Evolutionary conservation across 2,113 vertebrate genomes (phyloP).

Genomic region (Nannospalax galili): DNA sequence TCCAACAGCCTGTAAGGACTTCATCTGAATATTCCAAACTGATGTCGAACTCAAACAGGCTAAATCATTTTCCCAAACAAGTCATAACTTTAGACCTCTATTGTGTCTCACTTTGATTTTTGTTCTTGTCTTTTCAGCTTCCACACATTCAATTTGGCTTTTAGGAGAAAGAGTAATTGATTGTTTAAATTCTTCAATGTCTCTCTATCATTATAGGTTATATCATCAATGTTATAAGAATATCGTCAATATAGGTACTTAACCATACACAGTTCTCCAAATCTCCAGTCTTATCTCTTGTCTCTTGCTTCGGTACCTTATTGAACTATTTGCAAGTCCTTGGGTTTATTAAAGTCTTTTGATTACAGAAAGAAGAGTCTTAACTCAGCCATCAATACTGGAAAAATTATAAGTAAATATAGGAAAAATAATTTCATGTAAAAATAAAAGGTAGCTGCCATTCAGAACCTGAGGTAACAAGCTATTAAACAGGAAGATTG

Average conservation of each 20-base stretch:
- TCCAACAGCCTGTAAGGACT: not conserved
- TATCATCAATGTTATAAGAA: too few relatives aligned
- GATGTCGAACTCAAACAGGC: not conserved
- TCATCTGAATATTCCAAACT: conserved; percentile 16
- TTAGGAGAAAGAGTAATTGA: not conserved
- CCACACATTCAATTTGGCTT: conserved; percentile 5
- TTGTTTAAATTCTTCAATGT: conserved; percentile 16
- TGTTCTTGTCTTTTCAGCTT: not conserved
- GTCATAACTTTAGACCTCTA: conserved; percentile 12
- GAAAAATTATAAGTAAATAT: conserved; percentile 24
- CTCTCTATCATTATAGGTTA: not conserved
- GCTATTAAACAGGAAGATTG: not conserved
- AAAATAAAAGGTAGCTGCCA: not conserved
- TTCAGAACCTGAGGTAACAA: not conserved
- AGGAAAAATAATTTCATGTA: conserved; percentile 4
- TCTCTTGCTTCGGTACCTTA: conserved; percentile 7
- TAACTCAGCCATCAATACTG: not conserved
- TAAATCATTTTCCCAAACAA: conserved; percentile 14
- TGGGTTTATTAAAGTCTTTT: not conserved
- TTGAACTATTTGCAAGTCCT: conserved; percentile 4
- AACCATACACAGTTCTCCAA: not conserved
- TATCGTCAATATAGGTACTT: not conserved
- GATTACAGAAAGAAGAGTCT: not conserved
- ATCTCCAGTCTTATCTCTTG: not conserved
- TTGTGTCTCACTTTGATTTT: not conserved